Conservation (phyloP, 2,797 vertebrate species). For the Smutsia gigantea region DNA sequence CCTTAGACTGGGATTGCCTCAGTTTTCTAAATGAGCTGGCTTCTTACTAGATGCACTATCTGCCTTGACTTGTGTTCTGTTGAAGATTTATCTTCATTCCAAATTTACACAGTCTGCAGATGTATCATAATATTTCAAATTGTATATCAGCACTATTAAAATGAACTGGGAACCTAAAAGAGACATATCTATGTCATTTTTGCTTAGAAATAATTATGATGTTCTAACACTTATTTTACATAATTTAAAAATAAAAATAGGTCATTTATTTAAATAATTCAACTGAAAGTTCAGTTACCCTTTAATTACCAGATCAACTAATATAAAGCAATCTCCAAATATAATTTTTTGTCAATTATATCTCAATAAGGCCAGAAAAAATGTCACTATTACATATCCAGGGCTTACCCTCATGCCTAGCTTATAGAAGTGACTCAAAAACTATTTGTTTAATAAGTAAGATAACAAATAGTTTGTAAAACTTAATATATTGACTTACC, state of each 20-base stretch:
- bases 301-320: conserved; percentile 11
- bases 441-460: neutral
- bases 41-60: neutral
- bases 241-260: conserved; percentile 6
- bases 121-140: neutral
- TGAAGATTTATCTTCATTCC: neutral
- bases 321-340: neutral
- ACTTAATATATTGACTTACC: neutral
- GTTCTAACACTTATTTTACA: conserved; percentile 29
- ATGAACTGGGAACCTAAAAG: neutral
- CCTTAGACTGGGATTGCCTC: neutral
- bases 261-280: neutral
- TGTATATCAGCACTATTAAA: neutral
- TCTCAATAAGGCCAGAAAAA: neutral
- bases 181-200: neutral
- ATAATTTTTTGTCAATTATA: neutral
- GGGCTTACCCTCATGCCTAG: neutral
- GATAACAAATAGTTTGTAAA: neutral
- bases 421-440: neutral
- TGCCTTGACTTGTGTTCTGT: neutral
- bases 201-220: neutral
- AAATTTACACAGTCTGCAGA: neutral
- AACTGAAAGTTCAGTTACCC: neutral
- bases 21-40: neutral
- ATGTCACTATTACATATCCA: neutral